Evolutionary conservation across 2,113 vertebrate genomes (phyloP).

Genomic region (Orycteropus afer): DNA sequence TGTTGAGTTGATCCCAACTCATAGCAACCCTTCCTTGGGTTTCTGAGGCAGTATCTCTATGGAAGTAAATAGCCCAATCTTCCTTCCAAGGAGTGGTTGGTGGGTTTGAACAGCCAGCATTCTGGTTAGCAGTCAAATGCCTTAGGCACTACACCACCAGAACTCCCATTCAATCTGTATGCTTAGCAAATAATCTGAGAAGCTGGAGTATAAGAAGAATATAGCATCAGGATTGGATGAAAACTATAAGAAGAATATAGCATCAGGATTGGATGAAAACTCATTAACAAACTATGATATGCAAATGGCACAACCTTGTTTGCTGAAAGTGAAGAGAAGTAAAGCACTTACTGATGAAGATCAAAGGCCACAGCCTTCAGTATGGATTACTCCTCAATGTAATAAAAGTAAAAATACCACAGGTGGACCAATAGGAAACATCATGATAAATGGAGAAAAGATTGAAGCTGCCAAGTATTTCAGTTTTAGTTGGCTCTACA

Average conservation of each 20-base stretch:
- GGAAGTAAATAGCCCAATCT: no score
- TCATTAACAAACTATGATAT: neutral
- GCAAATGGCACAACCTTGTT: neutral
- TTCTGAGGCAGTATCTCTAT: no score
- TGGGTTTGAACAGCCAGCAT: no score
- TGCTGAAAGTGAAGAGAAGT: neutral
- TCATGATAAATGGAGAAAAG: neutral
- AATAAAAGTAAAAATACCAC: neutral
- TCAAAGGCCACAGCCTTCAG: neutral
- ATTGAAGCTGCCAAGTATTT: neutral
- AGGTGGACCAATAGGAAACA: neutral
- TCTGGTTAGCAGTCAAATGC: no score
- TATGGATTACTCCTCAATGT: no score
- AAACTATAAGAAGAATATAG: neutral
- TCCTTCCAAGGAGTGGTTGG: no score
- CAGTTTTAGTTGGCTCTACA: neutral
- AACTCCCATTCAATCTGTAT: neutral
- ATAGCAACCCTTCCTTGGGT: no score
- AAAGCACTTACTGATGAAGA: neutral
- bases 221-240: neutral
- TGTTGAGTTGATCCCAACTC: no score
- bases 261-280: neutral
- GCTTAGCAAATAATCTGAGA: neutral
- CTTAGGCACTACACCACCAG: no score
- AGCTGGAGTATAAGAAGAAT: neutral